Evolutionary conservation across 2,113 vertebrate species (phyloP), one percentile per base, ranked within the genome.

Genomic region (Numida meleagris): DNA sequence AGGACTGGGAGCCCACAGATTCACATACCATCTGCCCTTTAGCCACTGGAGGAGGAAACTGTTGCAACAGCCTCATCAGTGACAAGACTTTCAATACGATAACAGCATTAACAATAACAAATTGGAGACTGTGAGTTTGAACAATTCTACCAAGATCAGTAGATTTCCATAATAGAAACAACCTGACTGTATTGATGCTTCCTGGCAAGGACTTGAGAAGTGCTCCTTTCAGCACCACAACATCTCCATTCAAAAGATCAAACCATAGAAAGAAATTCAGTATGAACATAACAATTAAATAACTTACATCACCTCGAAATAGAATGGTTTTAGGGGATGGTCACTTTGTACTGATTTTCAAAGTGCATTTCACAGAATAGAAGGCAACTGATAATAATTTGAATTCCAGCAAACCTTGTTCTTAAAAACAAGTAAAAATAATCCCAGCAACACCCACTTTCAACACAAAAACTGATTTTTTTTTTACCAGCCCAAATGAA

Each of bases 31-130:
- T 23, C 33, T 70, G 33, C 42, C n/a, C 27, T 21, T 36, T 25
- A 42, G 50, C 42, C 24, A 8, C 10, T 1, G 0, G 38, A 6
- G 2, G 14, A 80, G 11, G 31, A 25, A 71, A 16, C 42, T 24
- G 4, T 23, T 12, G 8, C 5, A 4, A 46, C 14, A 25, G 70
- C 14, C 36, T 7, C 13, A 19, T 4, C 0, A 2, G 12, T 46
- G 20, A 42, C 3, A 21, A 70, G 8, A 11, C 45, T 72, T 59
- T 24, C 21, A 21, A 17, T 14, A 20, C 33, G 42, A 21, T 43
- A 43, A 43, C 36, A 40, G 63, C 40, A 9, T 31, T 50, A 55
- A 43, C 3, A 8, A 8, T 46, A 33, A 67, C 59, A 57, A 67
- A 45, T 42, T n/a, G 53, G 1, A 0, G 34, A 33, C n/a, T 57